These are phyloP conservation scores for Tor tambroides DNA, from an alignment of 2,113 vertebrate genomes.

Conservation along the genomic window DNA sequence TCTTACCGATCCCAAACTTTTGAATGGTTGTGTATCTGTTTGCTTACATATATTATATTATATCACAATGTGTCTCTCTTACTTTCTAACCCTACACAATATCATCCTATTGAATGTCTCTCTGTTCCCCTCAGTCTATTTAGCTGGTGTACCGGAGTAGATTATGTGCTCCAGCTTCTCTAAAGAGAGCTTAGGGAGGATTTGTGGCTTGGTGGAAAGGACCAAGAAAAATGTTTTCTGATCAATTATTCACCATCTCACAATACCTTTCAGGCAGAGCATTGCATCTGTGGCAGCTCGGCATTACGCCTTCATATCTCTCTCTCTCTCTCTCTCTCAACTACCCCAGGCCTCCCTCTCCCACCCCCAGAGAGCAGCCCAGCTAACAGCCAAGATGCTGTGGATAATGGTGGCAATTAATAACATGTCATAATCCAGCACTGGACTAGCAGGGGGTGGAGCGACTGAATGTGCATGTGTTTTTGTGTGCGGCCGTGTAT, in stretches of 20 bases:
- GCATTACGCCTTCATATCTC: slow-evolving; percentile 71
- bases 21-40: too few relatives aligned
- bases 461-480: slow-evolving; percentile 34
- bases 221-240: slow-evolving; percentile 99
- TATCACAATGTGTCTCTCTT: background rate
- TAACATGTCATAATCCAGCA: slow-evolving; percentile 97
- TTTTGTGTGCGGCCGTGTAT: slow-evolving; percentile 36
- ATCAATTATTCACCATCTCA: slow-evolving; percentile 97
- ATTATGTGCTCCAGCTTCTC: slow-evolving; percentile 25
- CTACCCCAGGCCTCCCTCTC: slow-evolving; percentile 70
- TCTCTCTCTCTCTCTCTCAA: slow-evolving; percentile 61
- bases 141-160: slow-evolving; percentile 13
- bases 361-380: slow-evolving; percentile 91
- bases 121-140: slow-evolving; percentile 32
- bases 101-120: slow-evolving; percentile 1
- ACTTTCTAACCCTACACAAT: background rate
- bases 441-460: slow-evolving; percentile 65
- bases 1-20: too few relatives aligned
- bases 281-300: slow-evolving; percentile 79
- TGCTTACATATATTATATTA: background rate
- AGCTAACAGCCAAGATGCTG: slow-evolving; percentile 92
- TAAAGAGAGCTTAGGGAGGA: slow-evolving; percentile 71
- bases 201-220: slow-evolving; percentile 94
- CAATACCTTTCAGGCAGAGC: slow-evolving; percentile 95
- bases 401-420: slow-evolving; percentile 99